phyloP scores from a whole-genome alignment of 2,888 invertebrate genomes.

The Philereme transversata region DNA sequence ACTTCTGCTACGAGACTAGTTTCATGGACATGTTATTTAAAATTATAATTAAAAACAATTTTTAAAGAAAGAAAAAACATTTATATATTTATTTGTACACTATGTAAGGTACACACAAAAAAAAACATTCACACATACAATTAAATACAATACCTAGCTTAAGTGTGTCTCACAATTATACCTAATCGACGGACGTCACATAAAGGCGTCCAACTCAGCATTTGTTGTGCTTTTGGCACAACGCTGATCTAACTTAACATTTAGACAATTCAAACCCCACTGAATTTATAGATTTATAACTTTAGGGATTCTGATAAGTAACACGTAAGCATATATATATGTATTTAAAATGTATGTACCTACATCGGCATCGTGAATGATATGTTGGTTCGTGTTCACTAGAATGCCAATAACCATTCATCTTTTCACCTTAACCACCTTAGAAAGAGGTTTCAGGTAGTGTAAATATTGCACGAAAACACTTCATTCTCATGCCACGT shows the following conservation, averaged over 20 bases:
- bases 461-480: neutral
- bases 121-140: too few species aligned
- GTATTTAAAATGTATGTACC: neutral
- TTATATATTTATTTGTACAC: neutral
- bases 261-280: neutral
- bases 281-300: too few species aligned
- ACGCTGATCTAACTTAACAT: too few species aligned
- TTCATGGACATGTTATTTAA: too few species aligned
- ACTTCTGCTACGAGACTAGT: neutral
- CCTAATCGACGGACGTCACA: too few species aligned
- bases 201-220: too few species aligned
- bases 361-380: neutral
- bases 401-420: neutral
- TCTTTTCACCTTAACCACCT: too few species aligned
- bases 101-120: neutral
- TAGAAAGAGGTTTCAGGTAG: neutral
- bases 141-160: too few species aligned
- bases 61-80: too few species aligned
- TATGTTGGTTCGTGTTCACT: slow-evolving; percentile 1
- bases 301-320: slow-evolving; percentile 9
- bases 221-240: too few species aligned
- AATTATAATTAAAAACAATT: too few species aligned
- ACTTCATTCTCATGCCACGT: neutral
- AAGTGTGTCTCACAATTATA: too few species aligned
- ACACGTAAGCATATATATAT: neutral